Evolutionary conservation across 92 coral and sea anemone genomes (phyloP).

Genomic region (Isaurus tuberculatus): DNA sequence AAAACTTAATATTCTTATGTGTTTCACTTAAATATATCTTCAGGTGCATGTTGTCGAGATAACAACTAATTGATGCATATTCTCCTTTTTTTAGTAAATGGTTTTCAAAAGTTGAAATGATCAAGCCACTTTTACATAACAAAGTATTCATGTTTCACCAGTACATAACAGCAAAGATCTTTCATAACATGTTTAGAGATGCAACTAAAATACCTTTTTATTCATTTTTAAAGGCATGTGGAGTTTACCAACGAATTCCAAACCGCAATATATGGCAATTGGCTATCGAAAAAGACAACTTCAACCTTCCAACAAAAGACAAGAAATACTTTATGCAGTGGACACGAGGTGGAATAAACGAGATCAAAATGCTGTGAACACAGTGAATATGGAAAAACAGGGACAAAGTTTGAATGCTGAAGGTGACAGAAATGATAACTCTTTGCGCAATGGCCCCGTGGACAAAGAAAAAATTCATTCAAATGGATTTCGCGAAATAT

Average conservation of each 20-base stretch:
- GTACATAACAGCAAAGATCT: too few relatives aligned
- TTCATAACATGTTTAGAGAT: too few relatives aligned
- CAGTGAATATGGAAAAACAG: constrained; percentile 66
- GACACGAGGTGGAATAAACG: constrained; percentile 64
- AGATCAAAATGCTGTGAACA: constrained; percentile 56
- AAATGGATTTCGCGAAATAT: constrained; percentile 64
- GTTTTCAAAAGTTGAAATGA: too few relatives aligned
- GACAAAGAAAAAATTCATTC: constrained; percentile 58
- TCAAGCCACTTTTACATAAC: too few relatives aligned
- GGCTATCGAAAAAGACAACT: constrained; percentile 14
- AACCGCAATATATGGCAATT: neutral
- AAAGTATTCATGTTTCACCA: too few relatives aligned
- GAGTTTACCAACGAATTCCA: constrained; percentile 20
- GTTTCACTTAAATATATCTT: too few relatives aligned
- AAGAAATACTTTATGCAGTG: constrained; percentile 71
- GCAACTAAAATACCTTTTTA: neutral
- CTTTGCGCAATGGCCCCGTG: constrained; percentile 31
- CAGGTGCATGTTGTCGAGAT: too few relatives aligned
- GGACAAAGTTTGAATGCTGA: constrained; percentile 80
- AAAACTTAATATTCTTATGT: too few relatives aligned
- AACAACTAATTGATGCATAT: too few relatives aligned
- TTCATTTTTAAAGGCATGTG: constrained; percentile 13
- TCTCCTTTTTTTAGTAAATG: too few relatives aligned
- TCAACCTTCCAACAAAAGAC: constrained; percentile 69
- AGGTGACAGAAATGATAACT: constrained; percentile 49